A percentile compares a stretch with the other conserved stretches of the same genome.
These are phyloP conservation scores for Nilaparvata lugens DNA, from an alignment of 1,140 invertebrate species.

Conservation along the genomic window DNA sequence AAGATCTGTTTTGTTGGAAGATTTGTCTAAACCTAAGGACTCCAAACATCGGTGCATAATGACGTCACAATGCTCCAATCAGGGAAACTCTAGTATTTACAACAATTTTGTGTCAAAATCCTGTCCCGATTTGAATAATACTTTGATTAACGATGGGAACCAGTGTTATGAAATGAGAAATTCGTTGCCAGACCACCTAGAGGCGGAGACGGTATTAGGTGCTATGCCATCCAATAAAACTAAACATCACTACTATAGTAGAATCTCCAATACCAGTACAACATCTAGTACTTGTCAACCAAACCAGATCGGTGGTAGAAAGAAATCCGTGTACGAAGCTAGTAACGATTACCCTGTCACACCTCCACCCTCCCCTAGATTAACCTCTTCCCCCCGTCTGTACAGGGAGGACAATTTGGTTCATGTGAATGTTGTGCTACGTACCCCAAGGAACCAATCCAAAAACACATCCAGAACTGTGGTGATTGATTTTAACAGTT, in stretches of 20 bases:
- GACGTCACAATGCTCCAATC: conserved; percentile 48
- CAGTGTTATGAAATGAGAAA: conserved; percentile 15
- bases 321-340: background rate
- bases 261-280: background rate
- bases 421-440: conserved; percentile 46
- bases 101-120: conserved; percentile 62
- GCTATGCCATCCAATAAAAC: background rate
- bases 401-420: conserved; percentile 44
- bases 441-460: conserved; percentile 33
- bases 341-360: conserved; percentile 46
- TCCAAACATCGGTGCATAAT: conserved; percentile 75
- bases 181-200: conserved; percentile 54
- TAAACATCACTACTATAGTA: conserved; percentile 2
- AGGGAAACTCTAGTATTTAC: conserved; percentile 32
- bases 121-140: conserved; percentile 60
- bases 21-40: conserved; percentile 63
- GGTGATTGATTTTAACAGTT: conserved; percentile 81
- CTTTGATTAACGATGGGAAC: background rate
- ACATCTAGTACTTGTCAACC: background rate
- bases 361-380: conserved; percentile 58
- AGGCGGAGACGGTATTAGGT: conserved; percentile 43
- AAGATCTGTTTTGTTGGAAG: conserved; percentile 78
- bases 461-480: conserved; percentile 40
- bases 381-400: conserved; percentile 22
- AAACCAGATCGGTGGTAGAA: conserved; percentile 11